Conservation (phyloP, 2,888 invertebrate species). For the Rhamphomyia laevipes region DNA sequence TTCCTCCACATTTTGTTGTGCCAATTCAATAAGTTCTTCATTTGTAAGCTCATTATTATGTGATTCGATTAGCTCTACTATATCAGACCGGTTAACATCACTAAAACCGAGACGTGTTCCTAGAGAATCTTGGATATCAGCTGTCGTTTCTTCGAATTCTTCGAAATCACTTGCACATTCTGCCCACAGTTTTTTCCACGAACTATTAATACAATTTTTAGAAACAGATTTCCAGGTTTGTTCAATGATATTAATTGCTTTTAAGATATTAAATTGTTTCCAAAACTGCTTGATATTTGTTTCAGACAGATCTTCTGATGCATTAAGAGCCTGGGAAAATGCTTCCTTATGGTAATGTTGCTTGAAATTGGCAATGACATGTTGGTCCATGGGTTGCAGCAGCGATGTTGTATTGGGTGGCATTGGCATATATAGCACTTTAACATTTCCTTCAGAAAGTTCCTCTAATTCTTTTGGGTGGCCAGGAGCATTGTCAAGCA, state of each 20-base stretch:
- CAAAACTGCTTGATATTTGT: neutral
- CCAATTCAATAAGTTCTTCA: neutral
- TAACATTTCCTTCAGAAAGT: constrained; percentile 8
- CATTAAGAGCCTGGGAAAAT: constrained; percentile 9
- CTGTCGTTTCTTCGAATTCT: no score
- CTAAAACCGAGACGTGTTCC: neutral
- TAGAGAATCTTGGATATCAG: no score
- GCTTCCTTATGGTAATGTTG: constrained; percentile 12
- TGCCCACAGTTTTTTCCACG: constrained; percentile 13
- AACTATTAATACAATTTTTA: constrained; percentile 12
- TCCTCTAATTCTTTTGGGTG: constrained; percentile 6
- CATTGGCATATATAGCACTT: constrained; percentile 17
- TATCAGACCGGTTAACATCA: neutral
- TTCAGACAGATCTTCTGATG: constrained; percentile 2
- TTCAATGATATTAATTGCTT: constrained; percentile 14
- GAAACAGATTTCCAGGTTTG: constrained; percentile 12
- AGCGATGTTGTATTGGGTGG: constrained; percentile 19
- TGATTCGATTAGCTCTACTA: neutral
- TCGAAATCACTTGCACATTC: constrained; percentile 2
- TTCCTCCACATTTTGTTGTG: neutral
- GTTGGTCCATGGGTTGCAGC: constrained; percentile 18
- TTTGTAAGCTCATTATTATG: neutral
- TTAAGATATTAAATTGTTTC: constrained; percentile 11
- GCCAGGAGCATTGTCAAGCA: constrained; percentile 12
- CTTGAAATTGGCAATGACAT: constrained; percentile 15